Base-by-base conservation (phyloP, 2,888 invertebrate genomes). In the Iselma pallidipennis region DNA sequence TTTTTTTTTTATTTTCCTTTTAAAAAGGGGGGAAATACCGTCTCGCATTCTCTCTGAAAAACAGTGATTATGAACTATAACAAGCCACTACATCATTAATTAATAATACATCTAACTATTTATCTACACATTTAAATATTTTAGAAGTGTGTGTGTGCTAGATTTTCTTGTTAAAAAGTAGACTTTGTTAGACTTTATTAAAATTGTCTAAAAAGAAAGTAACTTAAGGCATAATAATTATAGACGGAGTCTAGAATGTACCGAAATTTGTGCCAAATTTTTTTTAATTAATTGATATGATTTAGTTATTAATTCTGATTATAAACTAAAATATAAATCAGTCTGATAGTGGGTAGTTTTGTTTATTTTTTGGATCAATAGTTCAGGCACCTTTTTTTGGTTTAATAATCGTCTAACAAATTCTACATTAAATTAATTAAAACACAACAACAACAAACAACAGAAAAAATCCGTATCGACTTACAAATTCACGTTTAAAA, bases 51-150 rank as follows among this genome's bases (percentile, higher is more conserved):
- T 53, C 59, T 59, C 51, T 60, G 45, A 45, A 55, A 50, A 68
- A 72, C 71, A 73, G 70, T 71, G 70, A 70, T 70, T 71, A 70
- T 68, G 63, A 68, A 73, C 74, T 73, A 69, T 67, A 73, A 75
- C 75, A 73, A 76, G 76, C 75, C 71, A 72, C 76, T 79, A 78
- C 74, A 69, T 69, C 37, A 37, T 16, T 16, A 45, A 45, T 45
- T 10, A 66, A 70, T 71, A 72, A 73, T 77, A 78, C 78, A 78
- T 69, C 70, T 76, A 79, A 71, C 78, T 79, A 78, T 63, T 55
- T 42, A 64, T 68, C 76, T 78, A 79, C 72, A 79, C 78, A 79
- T 79, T 77, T 76, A 79, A 77, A 77, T 74, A 76, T 6, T 14
- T 74, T 74, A 69, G 71, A 71, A 71, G 70, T 73, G 70, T 74